Evolutionary conservation across 2,888 invertebrate species (phyloP), one percentile per base, ranked within the genome.

Genomic region (Mamestra brassicae): DNA sequence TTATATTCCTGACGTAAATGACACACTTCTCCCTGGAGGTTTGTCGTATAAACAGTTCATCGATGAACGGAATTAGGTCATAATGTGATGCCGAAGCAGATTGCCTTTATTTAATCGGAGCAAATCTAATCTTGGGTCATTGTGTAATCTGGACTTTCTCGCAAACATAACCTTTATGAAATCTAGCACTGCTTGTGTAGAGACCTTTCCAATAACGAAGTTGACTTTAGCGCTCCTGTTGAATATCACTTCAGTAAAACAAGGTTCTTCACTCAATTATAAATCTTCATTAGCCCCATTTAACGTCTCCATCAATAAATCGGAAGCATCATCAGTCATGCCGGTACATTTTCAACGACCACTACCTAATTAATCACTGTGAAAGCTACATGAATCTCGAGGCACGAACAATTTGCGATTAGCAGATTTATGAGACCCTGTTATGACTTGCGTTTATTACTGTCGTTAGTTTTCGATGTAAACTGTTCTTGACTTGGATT

Each of bases 371-470:
- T 85, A 87, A 87, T 85, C 76, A 87, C 67, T 70, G 68, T 84
- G 73, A 85, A 86, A 86, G 86, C 85, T 61, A 66, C 84, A 80
- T 84, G 80, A 82, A 82, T 79, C 76, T 86, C 54, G 52, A n/a
- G 66, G 57, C 83, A 74, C 82, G 76, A 73, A 76, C 74, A 78
- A 81, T 78, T 82, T 73, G 73, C 70, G 65, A 78, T 80, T 77
- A 80, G n/a, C 70, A 76, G 83, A 86, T 86, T 86, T 84, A 86
- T 84, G 47, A 64, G 67, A 52, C 57, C 62, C 75, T 69, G 66
- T 71, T 72, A 83, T 84, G 77, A 84, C 71, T 77, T 63, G 76
- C 73, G 74, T 73, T 74, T 74, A 78, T 75, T 75, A 74, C 55
- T 42, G 42, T 76, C 63, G 70, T 80, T 71, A 66, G 54, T 68